These are phyloP conservation scores for Drosophila mimetica DNA, from an alignment of 2,888 invertebrate species.

Conservation along the genomic window DNA sequence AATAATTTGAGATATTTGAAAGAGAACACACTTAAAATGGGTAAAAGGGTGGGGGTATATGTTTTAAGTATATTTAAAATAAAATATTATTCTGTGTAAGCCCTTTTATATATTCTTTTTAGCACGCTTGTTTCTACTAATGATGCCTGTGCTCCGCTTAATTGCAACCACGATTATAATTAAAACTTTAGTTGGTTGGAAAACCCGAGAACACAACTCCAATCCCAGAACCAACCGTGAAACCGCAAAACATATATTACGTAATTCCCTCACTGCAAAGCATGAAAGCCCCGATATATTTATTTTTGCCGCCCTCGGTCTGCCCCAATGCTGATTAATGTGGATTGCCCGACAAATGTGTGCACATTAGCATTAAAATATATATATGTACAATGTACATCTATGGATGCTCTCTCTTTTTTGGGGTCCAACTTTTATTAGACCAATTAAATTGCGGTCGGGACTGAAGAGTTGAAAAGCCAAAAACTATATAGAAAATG, in stretches of 20 bases:
- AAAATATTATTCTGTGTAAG: not conserved
- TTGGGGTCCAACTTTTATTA: slow-evolving; percentile 65
- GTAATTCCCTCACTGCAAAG: slow-evolving; percentile 57
- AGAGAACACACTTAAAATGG: not conserved
- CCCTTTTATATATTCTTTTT: not conserved
- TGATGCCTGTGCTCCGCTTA: slow-evolving; percentile 2
- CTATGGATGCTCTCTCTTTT: slow-evolving; percentile 7
- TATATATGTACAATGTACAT: slow-evolving; percentile 3
- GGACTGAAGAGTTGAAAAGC: slow-evolving; percentile 16
- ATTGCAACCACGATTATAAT: slow-evolving; percentile 35
- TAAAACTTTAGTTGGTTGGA: slow-evolving; percentile 21
- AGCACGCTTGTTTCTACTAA: not conserved
- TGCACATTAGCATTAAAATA: slow-evolving; percentile 75
- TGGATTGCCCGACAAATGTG: slow-evolving; percentile 68
- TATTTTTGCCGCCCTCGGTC: slow-evolving; percentile 34
- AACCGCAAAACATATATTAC: slow-evolving; percentile 58
- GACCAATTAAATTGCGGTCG: slow-evolving; percentile 76
- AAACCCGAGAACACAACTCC: slow-evolving; percentile 10
- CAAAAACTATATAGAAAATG: slow-evolving; percentile 23
- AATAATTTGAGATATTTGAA: slow-evolving; percentile 12
- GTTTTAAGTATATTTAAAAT: not conserved
- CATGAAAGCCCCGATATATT: slow-evolving; percentile 13
- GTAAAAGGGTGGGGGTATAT: not conserved
- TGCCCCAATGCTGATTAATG: slow-evolving; percentile 72
- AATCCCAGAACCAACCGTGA: slow-evolving; percentile 11